These are phyloP conservation scores for Phrynosoma platyrhinos DNA, from an alignment of 2,113 vertebrate species.

Conservation along the genomic window DNA sequence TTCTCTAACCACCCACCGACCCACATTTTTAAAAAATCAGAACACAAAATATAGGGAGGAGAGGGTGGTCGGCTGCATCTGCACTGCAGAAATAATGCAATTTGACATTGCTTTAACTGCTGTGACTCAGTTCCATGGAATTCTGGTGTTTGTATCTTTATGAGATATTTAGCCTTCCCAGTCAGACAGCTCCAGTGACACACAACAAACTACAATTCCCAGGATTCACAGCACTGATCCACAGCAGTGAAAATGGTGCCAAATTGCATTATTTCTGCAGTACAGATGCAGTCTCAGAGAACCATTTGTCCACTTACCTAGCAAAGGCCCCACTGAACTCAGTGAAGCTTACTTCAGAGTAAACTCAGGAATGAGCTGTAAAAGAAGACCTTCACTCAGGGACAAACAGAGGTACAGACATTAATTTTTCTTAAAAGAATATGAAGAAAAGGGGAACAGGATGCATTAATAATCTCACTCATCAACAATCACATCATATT, in stretches of 20 bases:
- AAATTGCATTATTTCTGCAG: background rate
- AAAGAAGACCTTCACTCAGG: background rate
- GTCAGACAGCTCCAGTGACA: too few relatives aligned
- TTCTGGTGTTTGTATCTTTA: too few relatives aligned
- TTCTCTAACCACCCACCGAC: background rate
- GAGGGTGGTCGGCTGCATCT: background rate
- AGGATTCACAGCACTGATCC: too few relatives aligned
- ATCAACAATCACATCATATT: too few relatives aligned
- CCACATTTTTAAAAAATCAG: background rate
- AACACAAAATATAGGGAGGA: background rate
- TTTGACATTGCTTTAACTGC: too few relatives aligned
- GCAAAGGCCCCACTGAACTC: background rate
- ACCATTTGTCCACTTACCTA: background rate
- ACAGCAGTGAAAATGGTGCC: too few relatives aligned
- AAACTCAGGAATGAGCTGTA: background rate
- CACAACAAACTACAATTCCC: too few relatives aligned
- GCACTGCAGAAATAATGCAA: too few relatives aligned
- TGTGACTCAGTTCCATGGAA: too few relatives aligned
- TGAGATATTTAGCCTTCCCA: too few relatives aligned
- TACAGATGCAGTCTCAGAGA: background rate
- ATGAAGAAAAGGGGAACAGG: background rate
- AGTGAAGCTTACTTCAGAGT: background rate
- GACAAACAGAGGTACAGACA: background rate
- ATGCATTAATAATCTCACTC: too few relatives aligned
- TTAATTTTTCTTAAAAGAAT: background rate